Evolutionary conservation across 92 coral and sea anemone genomes (phyloP).

Genomic region (Muricea muricata): DNA sequence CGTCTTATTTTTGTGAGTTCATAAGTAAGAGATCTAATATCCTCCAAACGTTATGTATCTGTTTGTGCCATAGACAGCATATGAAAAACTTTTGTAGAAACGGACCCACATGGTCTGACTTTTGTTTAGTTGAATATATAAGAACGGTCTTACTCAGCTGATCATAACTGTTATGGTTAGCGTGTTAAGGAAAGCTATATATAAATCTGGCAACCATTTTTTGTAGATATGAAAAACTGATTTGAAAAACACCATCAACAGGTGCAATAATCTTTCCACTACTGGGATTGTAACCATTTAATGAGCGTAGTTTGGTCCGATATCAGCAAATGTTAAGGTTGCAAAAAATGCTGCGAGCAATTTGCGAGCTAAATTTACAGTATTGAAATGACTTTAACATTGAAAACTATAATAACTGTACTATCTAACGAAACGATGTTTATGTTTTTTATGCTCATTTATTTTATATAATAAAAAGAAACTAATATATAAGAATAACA

Average conservation of each 20-base stretch:
- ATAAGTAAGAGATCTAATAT: constrained; percentile 3
- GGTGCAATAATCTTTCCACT: constrained; percentile 58
- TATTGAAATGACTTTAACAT: no score
- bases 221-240: constrained; percentile 39
- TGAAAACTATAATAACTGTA: no score
- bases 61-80: constrained; percentile 49
- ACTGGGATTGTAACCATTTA: constrained; percentile 24
- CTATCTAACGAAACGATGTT: no score
- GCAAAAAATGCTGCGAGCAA: constrained; percentile 50
- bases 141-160: constrained; percentile 42
- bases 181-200: constrained; percentile 29
- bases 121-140: no score
- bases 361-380: no score
- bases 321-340: constrained; percentile 45
- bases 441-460: no score
- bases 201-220: constrained; percentile 25
- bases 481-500: no score
- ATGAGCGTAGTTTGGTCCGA: constrained; percentile 54
- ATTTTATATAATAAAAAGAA: no score
- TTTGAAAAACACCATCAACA: constrained; percentile 33
- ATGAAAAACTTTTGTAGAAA: constrained; percentile 13
- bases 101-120: no score
- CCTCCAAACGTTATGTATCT: constrained; percentile 55
- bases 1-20: no score
- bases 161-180: constrained; percentile 43